Conservation (phyloP, 2,888 invertebrate genomes). For the Microctonus aethiopoides region DNA sequence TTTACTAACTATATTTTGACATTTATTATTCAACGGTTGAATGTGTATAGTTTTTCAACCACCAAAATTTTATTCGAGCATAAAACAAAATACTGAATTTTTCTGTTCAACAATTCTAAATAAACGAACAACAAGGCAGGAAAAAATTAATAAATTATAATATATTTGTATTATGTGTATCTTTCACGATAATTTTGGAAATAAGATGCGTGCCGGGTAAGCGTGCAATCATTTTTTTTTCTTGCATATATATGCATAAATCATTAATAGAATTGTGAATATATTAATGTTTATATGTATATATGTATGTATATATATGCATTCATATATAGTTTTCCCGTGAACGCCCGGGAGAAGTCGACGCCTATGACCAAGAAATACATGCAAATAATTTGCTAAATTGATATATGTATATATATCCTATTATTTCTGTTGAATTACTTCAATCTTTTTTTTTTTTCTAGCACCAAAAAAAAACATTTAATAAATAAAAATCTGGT, state of each 20-base stretch:
- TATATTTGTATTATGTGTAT: conserved; percentile 9
- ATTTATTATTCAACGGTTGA: neutral
- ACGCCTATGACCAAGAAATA: conserved; percentile 45
- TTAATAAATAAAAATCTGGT: neutral
- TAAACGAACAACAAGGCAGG: conserved; percentile 20
- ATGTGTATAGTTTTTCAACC: neutral
- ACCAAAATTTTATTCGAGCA: neutral
- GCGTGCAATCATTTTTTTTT: conserved; percentile 62
- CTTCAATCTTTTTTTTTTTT: neutral
- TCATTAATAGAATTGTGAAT: too few relatives aligned
- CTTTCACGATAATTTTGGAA: conserved; percentile 21
- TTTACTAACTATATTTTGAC: neutral
- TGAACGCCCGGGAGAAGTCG: conserved; percentile 43
- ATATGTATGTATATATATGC: neutral
- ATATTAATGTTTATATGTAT: neutral
- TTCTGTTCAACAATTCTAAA: conserved; percentile 1
- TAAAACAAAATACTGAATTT: neutral
- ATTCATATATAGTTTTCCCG: conserved; percentile 24
- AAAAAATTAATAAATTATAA: conserved; percentile 5
- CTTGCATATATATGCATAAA: conserved; percentile 19
- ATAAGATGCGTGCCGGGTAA: conserved; percentile 41
- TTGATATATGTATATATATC: neutral
- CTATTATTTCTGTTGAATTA: neutral
- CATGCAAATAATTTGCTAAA: conserved; percentile 69
- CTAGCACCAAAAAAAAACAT: neutral